phyloP scores from a whole-genome alignment of 2,888 invertebrate genomes.

The Conistra vaccinii region DNA sequence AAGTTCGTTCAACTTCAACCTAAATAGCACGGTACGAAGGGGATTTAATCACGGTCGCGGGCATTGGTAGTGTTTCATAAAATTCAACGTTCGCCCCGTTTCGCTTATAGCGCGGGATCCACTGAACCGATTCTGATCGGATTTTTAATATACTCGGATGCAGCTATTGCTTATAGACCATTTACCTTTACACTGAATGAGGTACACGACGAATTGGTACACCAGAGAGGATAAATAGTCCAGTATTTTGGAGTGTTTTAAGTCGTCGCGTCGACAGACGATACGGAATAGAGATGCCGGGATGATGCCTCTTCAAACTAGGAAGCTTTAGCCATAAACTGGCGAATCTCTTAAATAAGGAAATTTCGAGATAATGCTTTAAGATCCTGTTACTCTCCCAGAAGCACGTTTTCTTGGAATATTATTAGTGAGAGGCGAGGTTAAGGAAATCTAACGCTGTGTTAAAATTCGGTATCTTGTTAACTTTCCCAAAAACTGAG shows the following conservation, averaged over 20 bases:
- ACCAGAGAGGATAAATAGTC: constrained; percentile 21
- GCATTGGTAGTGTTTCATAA: constrained; percentile 70
- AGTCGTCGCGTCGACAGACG: constrained; percentile 10
- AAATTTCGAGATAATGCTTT: constrained; percentile 43
- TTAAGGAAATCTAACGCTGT: constrained; percentile 19
- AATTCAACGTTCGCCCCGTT: constrained; percentile 67
- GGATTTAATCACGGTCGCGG: constrained; percentile 69
- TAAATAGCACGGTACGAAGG: constrained; percentile 63
- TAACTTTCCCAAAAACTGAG: neutral
- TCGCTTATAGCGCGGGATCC: constrained; percentile 62
- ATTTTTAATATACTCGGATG: constrained; percentile 66
- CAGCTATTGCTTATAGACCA: constrained; percentile 57
- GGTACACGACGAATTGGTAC: constrained; percentile 28
- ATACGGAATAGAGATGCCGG: constrained; percentile 24
- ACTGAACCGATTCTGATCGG: constrained; percentile 66
- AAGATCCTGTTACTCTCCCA: constrained; percentile 26
- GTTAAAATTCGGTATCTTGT: constrained; percentile 6
- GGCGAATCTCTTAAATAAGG: constrained; percentile 38
- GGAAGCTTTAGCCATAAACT: constrained; percentile 53
- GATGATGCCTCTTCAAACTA: constrained; percentile 32
- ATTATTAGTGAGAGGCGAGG: constrained; percentile 25
- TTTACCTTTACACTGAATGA: constrained; percentile 53
- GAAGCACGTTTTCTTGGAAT: constrained; percentile 26
- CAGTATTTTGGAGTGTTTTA: constrained; percentile 17
- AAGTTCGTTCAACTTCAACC: constrained; percentile 68